Conservation (phyloP, 1,140 invertebrate species). For the Tetramorium parvispinum region DNA sequence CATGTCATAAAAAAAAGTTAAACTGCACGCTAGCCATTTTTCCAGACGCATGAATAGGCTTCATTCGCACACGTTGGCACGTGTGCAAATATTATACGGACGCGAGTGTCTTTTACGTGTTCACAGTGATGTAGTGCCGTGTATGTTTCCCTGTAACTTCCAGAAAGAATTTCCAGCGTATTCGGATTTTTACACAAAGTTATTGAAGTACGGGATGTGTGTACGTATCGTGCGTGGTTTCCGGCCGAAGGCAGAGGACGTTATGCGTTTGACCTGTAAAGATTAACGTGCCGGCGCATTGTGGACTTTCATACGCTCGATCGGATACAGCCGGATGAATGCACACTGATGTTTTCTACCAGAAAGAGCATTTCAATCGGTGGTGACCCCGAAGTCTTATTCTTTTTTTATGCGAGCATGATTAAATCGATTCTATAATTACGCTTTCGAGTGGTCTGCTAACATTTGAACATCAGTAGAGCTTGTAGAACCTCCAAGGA, state of each 20-base stretch:
- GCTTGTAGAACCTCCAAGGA: not conserved
- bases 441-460: not conserved
- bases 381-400: not conserved
- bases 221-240: constrained; percentile 32
- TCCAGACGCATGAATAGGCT: not conserved
- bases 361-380: constrained; percentile 30
- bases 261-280: constrained; percentile 46
- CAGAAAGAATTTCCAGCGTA: constrained; percentile 49
- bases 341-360: constrained; percentile 45
- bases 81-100: constrained; percentile 41
- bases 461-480: constrained; percentile 11
- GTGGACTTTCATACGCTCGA: constrained; percentile 47
- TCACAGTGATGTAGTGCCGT: constrained; percentile 16
- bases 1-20: not conserved
- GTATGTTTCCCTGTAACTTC: constrained; percentile 30
- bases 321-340: constrained; percentile 3
- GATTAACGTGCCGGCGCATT: constrained; percentile 62
- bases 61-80: constrained; percentile 15
- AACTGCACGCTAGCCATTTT: constrained; percentile 20
- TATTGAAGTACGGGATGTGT: constrained; percentile 34
- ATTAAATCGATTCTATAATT: constrained; percentile 16
- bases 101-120: constrained; percentile 48
- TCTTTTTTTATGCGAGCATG: not conserved
- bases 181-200: constrained; percentile 54
- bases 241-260: constrained; percentile 17